Percentiles rank a stretch among this genome's conserved stretches.
phyloP scores from a whole-genome alignment of 2,888 invertebrate species.

The Netelia fuscicornis region DNA sequence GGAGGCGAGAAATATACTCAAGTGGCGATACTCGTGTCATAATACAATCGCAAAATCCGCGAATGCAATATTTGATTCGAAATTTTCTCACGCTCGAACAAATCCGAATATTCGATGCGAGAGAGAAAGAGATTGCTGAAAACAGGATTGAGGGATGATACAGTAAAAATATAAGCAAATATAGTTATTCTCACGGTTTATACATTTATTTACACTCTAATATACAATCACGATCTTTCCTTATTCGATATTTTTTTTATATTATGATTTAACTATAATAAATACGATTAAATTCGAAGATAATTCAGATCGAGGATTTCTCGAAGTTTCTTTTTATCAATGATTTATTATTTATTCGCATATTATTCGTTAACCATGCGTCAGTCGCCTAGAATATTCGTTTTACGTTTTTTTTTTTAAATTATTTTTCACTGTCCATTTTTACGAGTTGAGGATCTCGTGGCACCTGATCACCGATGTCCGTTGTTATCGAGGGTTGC shows the following conservation, averaged over 20 bases:
- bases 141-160: slow-evolving; percentile 17
- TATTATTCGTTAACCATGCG: slow-evolving; percentile 28
- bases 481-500: slow-evolving; percentile 75
- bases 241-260: slow-evolving; percentile 63
- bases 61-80: neutral
- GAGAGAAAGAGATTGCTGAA: neutral
- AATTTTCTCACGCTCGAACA: slow-evolving; percentile 32
- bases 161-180: slow-evolving; percentile 26
- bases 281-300: slow-evolving; percentile 58
- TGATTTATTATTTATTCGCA: slow-evolving; percentile 35
- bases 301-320: slow-evolving; percentile 59
- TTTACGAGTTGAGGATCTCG: slow-evolving; percentile 79
- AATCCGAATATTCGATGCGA: slow-evolving; percentile 18
- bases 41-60: slow-evolving; percentile 17
- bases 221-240: slow-evolving; percentile 78
- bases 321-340: slow-evolving; percentile 17
- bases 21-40: slow-evolving; percentile 4
- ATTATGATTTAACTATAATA: slow-evolving; percentile 66
- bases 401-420: neutral
- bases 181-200: slow-evolving; percentile 71
- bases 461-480: slow-evolving; percentile 73
- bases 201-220: slow-evolving; percentile 84
- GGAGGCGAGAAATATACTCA: neutral
- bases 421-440: slow-evolving; percentile 78
- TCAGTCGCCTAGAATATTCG: slow-evolving; percentile 40